phyloP scores from a whole-genome alignment of 2,113 vertebrate genomes.

The Poicephalus meyeri region DNA sequence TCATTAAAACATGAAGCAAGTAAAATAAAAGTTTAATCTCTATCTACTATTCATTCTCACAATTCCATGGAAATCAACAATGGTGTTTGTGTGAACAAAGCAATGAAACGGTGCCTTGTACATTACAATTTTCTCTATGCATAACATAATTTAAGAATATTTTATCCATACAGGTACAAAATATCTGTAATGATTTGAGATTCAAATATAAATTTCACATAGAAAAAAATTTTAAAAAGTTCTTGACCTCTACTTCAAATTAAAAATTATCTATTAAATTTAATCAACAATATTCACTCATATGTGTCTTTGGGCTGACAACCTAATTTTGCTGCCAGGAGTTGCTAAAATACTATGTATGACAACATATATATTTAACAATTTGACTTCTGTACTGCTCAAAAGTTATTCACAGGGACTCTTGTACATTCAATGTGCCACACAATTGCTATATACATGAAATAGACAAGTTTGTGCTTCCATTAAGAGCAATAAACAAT shows the following conservation, averaged over 20 bases:
- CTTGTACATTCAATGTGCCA: neutral
- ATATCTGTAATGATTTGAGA: neutral
- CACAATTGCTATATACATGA: accelerated
- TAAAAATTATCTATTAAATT: neutral
- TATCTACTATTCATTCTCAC: neutral
- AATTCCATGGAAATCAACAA: neutral
- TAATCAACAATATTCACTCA: neutral
- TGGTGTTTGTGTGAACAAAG: neutral
- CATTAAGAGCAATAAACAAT: neutral
- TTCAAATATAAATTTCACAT: neutral
- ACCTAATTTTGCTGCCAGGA: neutral
- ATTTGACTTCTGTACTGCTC: neutral
- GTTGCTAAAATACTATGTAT: neutral
- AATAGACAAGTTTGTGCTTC: neutral
- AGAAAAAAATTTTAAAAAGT: neutral
- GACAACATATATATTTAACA: neutral
- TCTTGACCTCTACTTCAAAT: neutral
- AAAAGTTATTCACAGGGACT: neutral
- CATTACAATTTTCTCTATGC: neutral
- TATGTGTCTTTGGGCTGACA: neutral
- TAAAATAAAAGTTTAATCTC: neutral
- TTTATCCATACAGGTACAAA: neutral
- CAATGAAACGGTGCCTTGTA: neutral
- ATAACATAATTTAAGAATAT: neutral
- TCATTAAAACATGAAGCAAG: neutral